Evolutionary conservation across 2,113 vertebrate genomes (phyloP).

Genomic region (Leptocoma aspasia): DNA sequence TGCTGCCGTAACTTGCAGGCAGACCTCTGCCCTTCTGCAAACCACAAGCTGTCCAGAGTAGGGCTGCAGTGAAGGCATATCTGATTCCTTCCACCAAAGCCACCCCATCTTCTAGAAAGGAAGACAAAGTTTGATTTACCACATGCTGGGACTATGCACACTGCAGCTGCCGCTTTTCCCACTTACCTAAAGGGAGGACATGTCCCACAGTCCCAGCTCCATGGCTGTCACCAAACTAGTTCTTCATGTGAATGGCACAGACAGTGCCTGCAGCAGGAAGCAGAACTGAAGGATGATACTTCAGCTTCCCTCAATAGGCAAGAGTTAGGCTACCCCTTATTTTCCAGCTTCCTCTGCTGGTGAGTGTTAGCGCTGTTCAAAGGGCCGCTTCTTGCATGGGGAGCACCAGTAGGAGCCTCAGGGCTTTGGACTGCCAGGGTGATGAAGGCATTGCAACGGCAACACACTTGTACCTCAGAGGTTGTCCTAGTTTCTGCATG

Average conservation of each 20-base stretch:
- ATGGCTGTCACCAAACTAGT: accelerated
- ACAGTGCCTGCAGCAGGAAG: not conserved
- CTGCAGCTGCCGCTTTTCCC: not conserved
- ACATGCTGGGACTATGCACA: not conserved
- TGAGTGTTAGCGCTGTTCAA: not conserved
- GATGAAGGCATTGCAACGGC: not conserved
- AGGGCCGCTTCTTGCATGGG: not conserved
- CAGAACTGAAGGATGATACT: not conserved
- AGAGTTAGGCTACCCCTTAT: not conserved
- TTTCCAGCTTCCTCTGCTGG: not conserved
- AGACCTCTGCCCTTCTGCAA: not conserved
- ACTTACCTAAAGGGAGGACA: not conserved
- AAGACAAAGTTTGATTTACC: not conserved
- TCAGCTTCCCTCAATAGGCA: not conserved
- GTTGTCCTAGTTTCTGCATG: not conserved
- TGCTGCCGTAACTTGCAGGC: accelerated
- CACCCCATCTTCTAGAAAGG: not conserved
- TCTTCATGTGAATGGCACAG: not conserved
- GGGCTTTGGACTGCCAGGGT: not conserved
- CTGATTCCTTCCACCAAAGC: not conserved
- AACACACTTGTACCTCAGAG: not conserved
- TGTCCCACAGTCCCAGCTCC: not conserved
- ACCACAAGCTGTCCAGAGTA: accelerated
- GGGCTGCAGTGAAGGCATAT: accelerated
- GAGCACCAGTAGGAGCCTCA: not conserved